Base-by-base conservation (phyloP, 2,888 invertebrate species). In the Sinopyrophorus schimmeli region DNA sequence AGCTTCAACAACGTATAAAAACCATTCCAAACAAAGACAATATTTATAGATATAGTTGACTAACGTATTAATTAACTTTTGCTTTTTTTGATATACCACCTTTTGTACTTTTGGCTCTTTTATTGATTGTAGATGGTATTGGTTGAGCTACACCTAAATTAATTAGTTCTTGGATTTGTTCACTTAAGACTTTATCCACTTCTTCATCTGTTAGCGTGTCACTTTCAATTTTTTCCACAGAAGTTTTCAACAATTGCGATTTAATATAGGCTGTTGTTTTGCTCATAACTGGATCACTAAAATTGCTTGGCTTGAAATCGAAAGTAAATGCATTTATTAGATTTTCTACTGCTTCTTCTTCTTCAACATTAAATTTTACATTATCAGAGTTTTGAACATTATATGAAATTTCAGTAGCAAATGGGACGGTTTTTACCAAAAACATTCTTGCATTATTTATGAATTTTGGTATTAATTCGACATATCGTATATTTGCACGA, bases 201-300 rank as follows among this genome's bases (percentile, higher is more conserved):
- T 17, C 31, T 32, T 31, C 17, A 42, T 52, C 42, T 9, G 28
- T 10, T n/a, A 18, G 28, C 3, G 34, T 9, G 14, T 32, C 23
- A 23, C 38, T 37, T 10, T 20, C 31, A 15, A 38, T 3, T 15
- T 48, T 21, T 23, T 48, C 31, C 16, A 41, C 10, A 1, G 28
- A 16, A 32, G 44, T 28, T 12, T 44, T 32, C 6, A 53, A 18
- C 11, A 53, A 14, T 21, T 46, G 40, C 2, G 48, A 44, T 15
- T 46, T 49, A 23, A 53, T 41, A 14, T 53, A 53, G 11, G 42
- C 38, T 14, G 39, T 38, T 24, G 16, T 35, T 31, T 48, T 53
- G 10, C 16, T 6, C 10, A 37, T 20, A 3, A 49, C 20, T 4
- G 44, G 48, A 41, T 53, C 46, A 14, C 10, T 15, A 9, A 53